Conservation (phyloP, 2,888 invertebrate genomes). For the Tiliacea aurago region DNA sequence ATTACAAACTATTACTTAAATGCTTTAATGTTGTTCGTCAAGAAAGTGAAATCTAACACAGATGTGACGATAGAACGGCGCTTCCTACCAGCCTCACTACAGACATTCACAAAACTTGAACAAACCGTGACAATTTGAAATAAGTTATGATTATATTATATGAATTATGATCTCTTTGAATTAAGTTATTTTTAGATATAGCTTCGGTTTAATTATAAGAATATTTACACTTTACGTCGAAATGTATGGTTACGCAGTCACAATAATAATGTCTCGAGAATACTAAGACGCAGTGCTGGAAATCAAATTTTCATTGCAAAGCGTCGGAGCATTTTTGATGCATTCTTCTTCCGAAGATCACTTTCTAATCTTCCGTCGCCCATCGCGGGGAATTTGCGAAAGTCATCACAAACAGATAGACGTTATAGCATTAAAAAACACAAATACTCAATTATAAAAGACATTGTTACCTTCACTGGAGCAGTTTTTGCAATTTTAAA, state of each 20-base stretch:
- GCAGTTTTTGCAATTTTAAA: constrained; percentile 73
- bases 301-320: constrained; percentile 81
- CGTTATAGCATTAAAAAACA: constrained; percentile 77
- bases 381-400: constrained; percentile 68
- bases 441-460: constrained; percentile 87
- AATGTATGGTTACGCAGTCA: constrained; percentile 70
- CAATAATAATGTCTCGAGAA: constrained; percentile 76
- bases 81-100: constrained; percentile 40
- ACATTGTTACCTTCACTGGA: constrained; percentile 76
- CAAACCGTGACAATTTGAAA: constrained; percentile 79
- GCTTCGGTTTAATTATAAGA: constrained; percentile 67
- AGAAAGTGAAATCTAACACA: constrained; percentile 46
- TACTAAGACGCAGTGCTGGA: constrained; percentile 69
- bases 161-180: constrained; percentile 90
- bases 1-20: constrained; percentile 15
- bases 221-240: constrained; percentile 69
- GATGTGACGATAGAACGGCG: neutral
- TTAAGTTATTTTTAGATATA: constrained; percentile 84
- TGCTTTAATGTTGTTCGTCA: constrained; percentile 33
- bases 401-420: constrained; percentile 60
- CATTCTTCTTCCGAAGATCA: constrained; percentile 66
- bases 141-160: constrained; percentile 86
- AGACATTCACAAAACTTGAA: constrained; percentile 64
- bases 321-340: constrained; percentile 77
- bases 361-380: constrained; percentile 71